Evolutionary conservation across 2,797 vertebrate species (phyloP), one percentile per base, ranked within the genome.

Genomic region (Acanthiza pusilla): DNA sequence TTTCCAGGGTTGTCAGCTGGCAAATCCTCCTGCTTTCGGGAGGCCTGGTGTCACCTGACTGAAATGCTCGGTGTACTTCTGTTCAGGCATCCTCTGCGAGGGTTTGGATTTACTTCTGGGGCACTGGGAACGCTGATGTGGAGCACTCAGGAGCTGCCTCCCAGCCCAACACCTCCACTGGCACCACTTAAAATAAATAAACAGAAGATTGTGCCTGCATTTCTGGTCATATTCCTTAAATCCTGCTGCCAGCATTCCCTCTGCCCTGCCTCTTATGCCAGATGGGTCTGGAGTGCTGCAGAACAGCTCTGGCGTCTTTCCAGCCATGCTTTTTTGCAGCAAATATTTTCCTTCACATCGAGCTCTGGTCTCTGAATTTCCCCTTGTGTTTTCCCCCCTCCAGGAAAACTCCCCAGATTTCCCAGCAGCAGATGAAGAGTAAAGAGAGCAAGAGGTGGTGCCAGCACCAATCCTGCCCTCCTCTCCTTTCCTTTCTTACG

Each of bases 401-500:
- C 54, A 43, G 72, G 80, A 38, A 36, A 15, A 11, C 26, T 6
- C 10, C 51, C 27, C 1, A 0, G 10, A 12, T 93, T 79, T 53
- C 47, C 51, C 43, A 47, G 4, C 13, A 29, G 1, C 43, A 23
- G 47, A 11, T 0, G 30, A 14, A 3, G 19, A 13, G 34, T 7
- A 11, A 42, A 16, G 48, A 32, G 66, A 62, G 11, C 5, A 13
- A 34, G 17, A 5, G 14, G 10, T 30, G 65, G 13, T 58, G 34
- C 34, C 40, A 19, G 6, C 10, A 11, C 18, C 5, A 3, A 1
- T 7, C 55, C 61, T 80, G 25, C 27, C 43, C 13, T 38, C 54
- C 48, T 1, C 5, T 58, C 2, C 1, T 54, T 30, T 8, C 20
- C 12, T 34, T 8, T 42, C 65, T 12, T 17, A 1, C 0, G 42